Percentiles rank a stretch among this genome's conserved stretches.
Conservation (phyloP, 1,140 invertebrate genomes). For the Euura saliciscinereae region DNA sequence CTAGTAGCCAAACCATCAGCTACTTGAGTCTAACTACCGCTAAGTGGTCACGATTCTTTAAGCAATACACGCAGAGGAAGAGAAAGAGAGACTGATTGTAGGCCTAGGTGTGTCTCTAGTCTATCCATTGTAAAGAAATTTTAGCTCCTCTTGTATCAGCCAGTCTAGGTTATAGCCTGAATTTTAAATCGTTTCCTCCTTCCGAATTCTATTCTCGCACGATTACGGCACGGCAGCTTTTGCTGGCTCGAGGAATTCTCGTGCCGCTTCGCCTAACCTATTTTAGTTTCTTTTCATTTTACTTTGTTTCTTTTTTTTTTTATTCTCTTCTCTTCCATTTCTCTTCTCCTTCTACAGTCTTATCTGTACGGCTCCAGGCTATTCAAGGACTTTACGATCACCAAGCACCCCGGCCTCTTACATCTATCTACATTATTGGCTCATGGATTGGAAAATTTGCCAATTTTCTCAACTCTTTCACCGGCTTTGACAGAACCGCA, state of each 20-base stretch:
- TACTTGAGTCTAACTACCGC: neutral
- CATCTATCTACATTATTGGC: too few relatives aligned
- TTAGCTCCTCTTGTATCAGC: neutral
- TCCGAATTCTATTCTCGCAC: constrained; percentile 2
- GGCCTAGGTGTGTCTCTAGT: neutral
- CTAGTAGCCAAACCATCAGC: neutral
- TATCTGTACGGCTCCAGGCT: too few relatives aligned
- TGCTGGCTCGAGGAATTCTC: neutral
- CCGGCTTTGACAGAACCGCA: too few relatives aligned
- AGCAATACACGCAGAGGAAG: neutral
- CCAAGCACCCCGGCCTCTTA: too few relatives aligned
- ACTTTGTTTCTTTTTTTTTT: neutral
- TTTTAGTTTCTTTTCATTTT: neutral
- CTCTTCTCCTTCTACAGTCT: too few relatives aligned
- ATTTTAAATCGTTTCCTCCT: neutral
- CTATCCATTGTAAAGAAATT: neutral
- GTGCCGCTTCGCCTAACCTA: neutral
- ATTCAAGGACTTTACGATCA: too few relatives aligned
- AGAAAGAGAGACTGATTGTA: neutral
- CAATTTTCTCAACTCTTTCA: too few relatives aligned
- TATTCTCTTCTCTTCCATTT: neutral
- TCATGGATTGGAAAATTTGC: too few relatives aligned
- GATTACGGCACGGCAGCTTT: neutral
- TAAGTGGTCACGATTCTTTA: neutral
- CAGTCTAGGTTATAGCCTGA: neutral